Evolutionary conservation across 1,140 invertebrate genomes (phyloP), one percentile per base, ranked within the genome.

Genomic region (Rhyacophila brunnea): DNA sequence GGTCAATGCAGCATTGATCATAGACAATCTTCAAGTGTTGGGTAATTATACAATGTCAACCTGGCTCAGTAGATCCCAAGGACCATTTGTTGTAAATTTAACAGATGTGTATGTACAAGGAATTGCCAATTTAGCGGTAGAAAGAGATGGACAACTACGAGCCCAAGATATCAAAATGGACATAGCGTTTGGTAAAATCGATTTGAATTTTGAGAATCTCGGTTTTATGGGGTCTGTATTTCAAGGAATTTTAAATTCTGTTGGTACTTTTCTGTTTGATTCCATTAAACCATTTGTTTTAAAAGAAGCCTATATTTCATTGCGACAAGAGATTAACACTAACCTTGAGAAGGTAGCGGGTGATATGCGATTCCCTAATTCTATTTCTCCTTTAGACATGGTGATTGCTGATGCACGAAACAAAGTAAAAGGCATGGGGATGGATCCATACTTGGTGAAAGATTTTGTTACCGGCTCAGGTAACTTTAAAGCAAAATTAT

Each of bases 281-380:
- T 88, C 87, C 10, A 89, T 93, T 54, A 93, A 93, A 68, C 91
- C 91, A 0, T 90, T 88, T 54, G 85, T 93, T 62, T 73, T 93
- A 4, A 83, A 82, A 59, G 85, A 92, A 72, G 87, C 89, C 0
- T 90, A 92, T 66, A 83, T 81, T 1, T 84, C 83, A 69, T 72
- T 86, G 1, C 81, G 85, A 60, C 70, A 74, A 20, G 88, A 89
- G 72, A 77, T 91, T 15, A 82, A 86, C 63, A 65, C 74, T 9
- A 80, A 88, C 48, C 80, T 90, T 49, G 85, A 85, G 57, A 80
- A 86, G 63, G 69, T 90, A 7, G 81, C 87, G 4, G 81, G 80
- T 0, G 81, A 84, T 36, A 83, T 88, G 66, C 84, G 83, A 40
- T 89, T 93, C 66, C 89, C 90, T 0, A 93, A 93, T 71, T 93